These are phyloP conservation scores for Zeugodacus cucurbitae DNA, from an alignment of 1,140 invertebrate genomes.

Conservation along the genomic window DNA sequence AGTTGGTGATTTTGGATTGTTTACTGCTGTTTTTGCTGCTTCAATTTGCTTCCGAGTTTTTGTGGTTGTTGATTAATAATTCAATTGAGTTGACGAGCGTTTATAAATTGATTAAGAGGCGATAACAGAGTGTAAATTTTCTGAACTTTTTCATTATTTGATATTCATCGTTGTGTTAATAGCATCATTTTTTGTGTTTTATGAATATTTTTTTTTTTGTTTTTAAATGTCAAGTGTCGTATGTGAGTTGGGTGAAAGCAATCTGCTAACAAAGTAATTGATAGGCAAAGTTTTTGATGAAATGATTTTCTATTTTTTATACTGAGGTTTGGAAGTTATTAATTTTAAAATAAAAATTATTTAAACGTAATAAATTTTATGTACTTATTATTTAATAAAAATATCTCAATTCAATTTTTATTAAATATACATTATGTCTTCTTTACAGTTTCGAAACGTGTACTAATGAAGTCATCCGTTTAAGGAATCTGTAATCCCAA, in stretches of 20 bases:
- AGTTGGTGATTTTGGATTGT: constrained; percentile 48
- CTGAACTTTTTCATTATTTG: not conserved
- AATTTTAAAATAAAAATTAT: no score
- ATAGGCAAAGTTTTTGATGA: no score
- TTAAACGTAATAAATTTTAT: no score
- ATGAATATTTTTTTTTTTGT: no score
- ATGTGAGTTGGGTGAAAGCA: not conserved
- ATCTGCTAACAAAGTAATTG: not conserved
- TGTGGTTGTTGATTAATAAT: constrained; percentile 14
- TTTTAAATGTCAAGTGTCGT: not conserved
- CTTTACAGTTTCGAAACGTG: not conserved
- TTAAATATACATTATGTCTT: not conserved
- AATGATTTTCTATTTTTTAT: no score
- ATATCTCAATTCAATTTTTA: not conserved
- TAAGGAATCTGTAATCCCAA: not conserved
- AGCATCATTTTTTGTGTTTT: not conserved
- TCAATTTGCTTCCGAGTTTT: not conserved
- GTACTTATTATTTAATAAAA: no score
- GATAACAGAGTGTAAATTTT: not conserved
- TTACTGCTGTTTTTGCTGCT: not conserved
- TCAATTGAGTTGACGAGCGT: not conserved
- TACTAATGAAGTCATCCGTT: not conserved
- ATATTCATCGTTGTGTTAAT: not conserved
- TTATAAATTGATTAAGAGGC: not conserved
- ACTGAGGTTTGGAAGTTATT: no score